phyloP scores from a whole-genome alignment of 2,113 vertebrate species.

The Sceloporus tristichus region DNA sequence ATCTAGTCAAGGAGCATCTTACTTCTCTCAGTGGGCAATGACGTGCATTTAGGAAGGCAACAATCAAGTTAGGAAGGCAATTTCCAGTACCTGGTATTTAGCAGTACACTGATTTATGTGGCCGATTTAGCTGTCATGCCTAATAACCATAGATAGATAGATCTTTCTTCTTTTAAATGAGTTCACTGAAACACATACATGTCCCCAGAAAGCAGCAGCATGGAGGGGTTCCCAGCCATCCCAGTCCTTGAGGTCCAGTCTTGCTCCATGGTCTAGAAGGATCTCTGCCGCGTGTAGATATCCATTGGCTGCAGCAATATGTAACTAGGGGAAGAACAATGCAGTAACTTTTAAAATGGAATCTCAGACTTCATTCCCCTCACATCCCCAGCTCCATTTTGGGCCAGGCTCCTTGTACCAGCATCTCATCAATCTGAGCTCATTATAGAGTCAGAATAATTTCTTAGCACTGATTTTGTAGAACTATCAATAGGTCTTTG shows the following conservation, averaged over 20 bases:
- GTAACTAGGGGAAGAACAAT: slow-evolving; percentile 82
- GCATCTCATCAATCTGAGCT: neutral
- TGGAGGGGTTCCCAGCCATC: slow-evolving; percentile 98
- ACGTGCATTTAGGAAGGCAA: neutral
- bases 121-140: neutral
- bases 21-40: neutral
- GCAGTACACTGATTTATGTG: neutral
- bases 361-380: neutral
- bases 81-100: neutral
- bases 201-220: slow-evolving; percentile 97
- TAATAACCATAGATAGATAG: neutral
- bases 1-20: neutral
- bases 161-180: neutral
- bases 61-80: neutral
- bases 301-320: slow-evolving; percentile 94
- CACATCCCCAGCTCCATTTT: neutral
- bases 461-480: neutral
- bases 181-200: slow-evolving; percentile 78
- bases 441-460: neutral
- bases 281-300: slow-evolving; percentile 92
- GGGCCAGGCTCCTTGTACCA: neutral
- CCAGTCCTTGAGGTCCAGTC: slow-evolving; percentile 89
- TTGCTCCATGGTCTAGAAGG: slow-evolving; percentile 91
- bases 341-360: neutral
- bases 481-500: neutral